phyloP scores from a whole-genome alignment of 2,113 vertebrate species.

The Emydocephalus ijimae region DNA sequence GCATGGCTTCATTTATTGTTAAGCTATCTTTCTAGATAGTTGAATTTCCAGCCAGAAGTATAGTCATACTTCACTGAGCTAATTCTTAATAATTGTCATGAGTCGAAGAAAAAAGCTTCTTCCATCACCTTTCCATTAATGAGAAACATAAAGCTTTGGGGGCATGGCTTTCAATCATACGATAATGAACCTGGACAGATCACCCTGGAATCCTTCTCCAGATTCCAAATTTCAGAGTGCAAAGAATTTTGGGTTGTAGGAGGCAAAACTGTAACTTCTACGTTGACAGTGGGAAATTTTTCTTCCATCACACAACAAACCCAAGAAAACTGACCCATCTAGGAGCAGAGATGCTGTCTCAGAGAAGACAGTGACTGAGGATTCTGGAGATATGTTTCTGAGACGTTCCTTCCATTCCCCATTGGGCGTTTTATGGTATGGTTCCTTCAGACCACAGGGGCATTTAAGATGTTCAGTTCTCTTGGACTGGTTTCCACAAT shows the following conservation, averaged over 20 bases:
- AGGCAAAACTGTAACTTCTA: neutral
- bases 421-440: too few relatives aligned
- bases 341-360: too few relatives aligned
- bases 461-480: neutral
- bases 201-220: neutral
- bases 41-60: neutral
- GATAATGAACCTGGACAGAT: neutral
- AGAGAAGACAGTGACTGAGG: too few relatives aligned
- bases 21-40: constrained; percentile 7
- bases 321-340: too few relatives aligned
- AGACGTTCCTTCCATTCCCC: too few relatives aligned
- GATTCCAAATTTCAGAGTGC: neutral
- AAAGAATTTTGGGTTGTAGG: too few relatives aligned
- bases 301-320: too few relatives aligned
- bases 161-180: neutral
- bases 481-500: neutral
- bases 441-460: too few relatives aligned
- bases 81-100: neutral
- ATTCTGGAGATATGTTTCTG: too few relatives aligned
- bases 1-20: neutral
- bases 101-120: neutral
- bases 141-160: neutral
- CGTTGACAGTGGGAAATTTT: too few relatives aligned
- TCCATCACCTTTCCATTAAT: neutral
- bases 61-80: constrained; percentile 13